Base-by-base conservation (phyloP, 2,888 invertebrate species). In the Erannis defoliaria region DNA sequence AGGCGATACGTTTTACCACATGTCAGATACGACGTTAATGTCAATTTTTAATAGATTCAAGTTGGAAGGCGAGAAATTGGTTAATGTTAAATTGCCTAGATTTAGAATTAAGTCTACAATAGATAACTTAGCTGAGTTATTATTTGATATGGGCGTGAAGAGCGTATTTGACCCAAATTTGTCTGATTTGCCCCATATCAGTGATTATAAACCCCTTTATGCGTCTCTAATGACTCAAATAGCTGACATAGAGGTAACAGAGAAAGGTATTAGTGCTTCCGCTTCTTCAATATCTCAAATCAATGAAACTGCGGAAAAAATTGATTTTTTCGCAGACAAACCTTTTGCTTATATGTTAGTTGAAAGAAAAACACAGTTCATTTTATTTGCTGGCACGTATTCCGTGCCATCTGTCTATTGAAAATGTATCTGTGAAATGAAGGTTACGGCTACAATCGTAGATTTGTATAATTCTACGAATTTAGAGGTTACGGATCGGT, bases 361-460 rank as follows among this genome's bases (percentile, higher is more conserved):
- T 1, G 86, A 90, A 67, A 86, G 66, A 66, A 66, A 55, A 23
- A 84, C 84, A 0, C 83, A 89, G 26, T 76, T 88, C 6, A 85
- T 90, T 43, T 56, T 89, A 5, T 89, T 84, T 29, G 86, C 85
- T 56, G 90, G 90, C 26, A 76, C 80, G 35, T 90, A 88, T 64
- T 81, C 81, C 0, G 23, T 60, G 5, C 89, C 89, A 0, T 67
- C 70, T 56, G 60, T 74, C 18, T 70, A 76, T 70, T 82, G 71
- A 77, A 64, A 62, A 50, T 26, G 16, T 14, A 40, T 50, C 12
- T 50, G 33, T 19, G 8, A 19, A 51, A 9, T 29, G 42, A 50
- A 57, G 35, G 50, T 57, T 42, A 57, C 43, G n/a, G 12, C n/a
- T 42, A 26, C 35, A 43, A 19, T 35, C 6, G 14, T 5, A 14